A percentile compares a stretch with the other conserved stretches of the same genome.
Evolutionary conservation across 2,888 invertebrate genomes (phyloP).

Genomic region (Lepidochrysops patricia): DNA sequence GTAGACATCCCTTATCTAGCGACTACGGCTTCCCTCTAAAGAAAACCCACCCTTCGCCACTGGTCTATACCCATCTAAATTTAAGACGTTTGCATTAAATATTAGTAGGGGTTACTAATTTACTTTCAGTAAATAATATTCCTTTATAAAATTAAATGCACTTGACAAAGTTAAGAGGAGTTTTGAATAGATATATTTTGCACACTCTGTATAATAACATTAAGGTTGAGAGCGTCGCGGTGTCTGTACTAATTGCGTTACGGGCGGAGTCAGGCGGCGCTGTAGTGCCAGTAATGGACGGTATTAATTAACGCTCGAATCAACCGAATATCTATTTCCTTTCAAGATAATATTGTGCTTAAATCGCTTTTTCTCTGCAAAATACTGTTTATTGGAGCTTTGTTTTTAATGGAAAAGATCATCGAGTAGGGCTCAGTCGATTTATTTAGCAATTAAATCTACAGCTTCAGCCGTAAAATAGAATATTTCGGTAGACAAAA

Average conservation of each 20-base stretch:
- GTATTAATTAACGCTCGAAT: slow-evolving; percentile 69
- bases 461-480: too few species aligned
- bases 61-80: too few species aligned
- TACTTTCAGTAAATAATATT: too few species aligned
- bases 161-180: slow-evolving; percentile 10
- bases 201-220: slow-evolving; percentile 60
- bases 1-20: too few species aligned
- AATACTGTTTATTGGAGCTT: not conserved
- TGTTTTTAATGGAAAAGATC: not conserved
- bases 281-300: slow-evolving; percentile 68
- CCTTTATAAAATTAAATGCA: not conserved
- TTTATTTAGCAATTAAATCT: too few species aligned
- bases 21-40: too few species aligned
- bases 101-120: too few species aligned
- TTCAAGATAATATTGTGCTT: slow-evolving; percentile 7
- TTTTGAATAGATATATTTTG: slow-evolving; percentile 37
- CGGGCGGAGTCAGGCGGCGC: not conserved
- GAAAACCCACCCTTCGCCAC: too few species aligned
- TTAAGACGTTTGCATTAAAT: too few species aligned
- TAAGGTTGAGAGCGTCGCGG: slow-evolving; percentile 58
- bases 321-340: slow-evolving; percentile 48
- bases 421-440: too few species aligned
- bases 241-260: slow-evolving; percentile 29
- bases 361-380: not conserved
- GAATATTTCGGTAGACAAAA: too few species aligned